Conservation (phyloP, 2,797 vertebrate species). For the Pempheris klunzingeri region DNA sequence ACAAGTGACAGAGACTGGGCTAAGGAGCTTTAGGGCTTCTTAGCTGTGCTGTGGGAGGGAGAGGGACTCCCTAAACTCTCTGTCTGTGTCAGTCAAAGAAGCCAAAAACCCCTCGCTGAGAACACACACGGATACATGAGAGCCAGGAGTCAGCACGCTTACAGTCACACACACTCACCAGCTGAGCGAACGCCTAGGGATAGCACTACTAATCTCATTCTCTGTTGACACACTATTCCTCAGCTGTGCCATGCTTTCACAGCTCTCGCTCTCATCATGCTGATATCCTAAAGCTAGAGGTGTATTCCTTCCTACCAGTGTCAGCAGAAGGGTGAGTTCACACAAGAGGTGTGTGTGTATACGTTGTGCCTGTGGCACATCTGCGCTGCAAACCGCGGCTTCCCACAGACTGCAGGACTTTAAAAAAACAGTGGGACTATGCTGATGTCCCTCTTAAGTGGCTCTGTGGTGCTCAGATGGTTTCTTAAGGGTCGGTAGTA, state of each 20-base stretch:
- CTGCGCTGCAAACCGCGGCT: conserved; percentile 56
- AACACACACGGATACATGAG: conserved; percentile 65
- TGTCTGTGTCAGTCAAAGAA: conserved; percentile 71
- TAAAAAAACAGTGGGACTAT: conserved; percentile 34
- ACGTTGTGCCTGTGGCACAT: conserved; percentile 51
- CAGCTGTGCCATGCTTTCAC: conserved; percentile 61
- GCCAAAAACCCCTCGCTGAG: conserved; percentile 63
- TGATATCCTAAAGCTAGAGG: conserved; percentile 53
- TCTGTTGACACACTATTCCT: conserved; percentile 75
- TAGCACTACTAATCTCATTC: conserved; percentile 74
- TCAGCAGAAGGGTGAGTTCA: conserved; percentile 69
- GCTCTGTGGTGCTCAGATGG: conserved; percentile 1
- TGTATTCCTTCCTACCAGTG: conserved; percentile 61
- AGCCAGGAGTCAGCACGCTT: conserved; percentile 41
- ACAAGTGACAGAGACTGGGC: conserved; percentile 54
- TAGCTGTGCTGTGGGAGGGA: conserved; percentile 64
- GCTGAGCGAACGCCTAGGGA: conserved; percentile 64
- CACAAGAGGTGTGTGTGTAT: conserved; percentile 48
- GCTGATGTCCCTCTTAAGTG: conserved; percentile 27
- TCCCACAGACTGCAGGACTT: conserved; percentile 31
- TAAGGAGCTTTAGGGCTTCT: conserved; percentile 72
- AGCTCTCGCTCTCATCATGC: conserved; percentile 44
- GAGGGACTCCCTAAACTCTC: conserved; percentile 70
- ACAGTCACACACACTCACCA: conserved; percentile 40
- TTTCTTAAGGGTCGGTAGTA: background rate